Conservation (phyloP, 2,797 vertebrate genomes). For the Buceros bicornis region DNA sequence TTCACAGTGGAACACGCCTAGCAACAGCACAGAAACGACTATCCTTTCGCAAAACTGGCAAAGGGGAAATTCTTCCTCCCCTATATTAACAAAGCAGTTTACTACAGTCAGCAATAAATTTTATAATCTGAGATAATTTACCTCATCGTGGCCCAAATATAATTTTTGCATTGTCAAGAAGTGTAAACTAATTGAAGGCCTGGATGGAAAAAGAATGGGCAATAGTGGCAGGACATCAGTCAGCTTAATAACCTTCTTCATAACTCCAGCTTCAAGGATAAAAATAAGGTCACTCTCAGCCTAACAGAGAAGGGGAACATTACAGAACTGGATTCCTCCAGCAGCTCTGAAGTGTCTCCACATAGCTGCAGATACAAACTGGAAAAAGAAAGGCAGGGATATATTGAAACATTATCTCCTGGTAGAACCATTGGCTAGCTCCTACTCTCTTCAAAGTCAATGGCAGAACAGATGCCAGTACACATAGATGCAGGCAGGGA, state of each 20-base stretch:
- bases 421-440: background rate
- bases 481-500: background rate
- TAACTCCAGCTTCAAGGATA: constrained; percentile 54
- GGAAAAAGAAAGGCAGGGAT: background rate
- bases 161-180: constrained; percentile 53
- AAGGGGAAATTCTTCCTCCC: background rate
- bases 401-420: background rate
- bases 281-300: constrained; percentile 1
- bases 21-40: background rate
- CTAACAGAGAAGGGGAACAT: background rate
- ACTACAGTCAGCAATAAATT: constrained; percentile 26
- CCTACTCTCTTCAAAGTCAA: background rate
- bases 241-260: constrained; percentile 51
- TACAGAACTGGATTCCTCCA: background rate
- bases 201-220: constrained; percentile 6
- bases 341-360: background rate
- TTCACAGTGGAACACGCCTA: background rate
- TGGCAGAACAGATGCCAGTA: background rate
- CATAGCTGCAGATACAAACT: background rate
- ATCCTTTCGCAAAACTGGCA: background rate
- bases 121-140: constrained; percentile 36
- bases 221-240: constrained; percentile 25
- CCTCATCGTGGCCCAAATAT: constrained; percentile 15
- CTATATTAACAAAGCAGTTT: background rate
- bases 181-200: constrained; percentile 62